These are phyloP conservation scores for Anguilla obscura DNA, from an alignment of 2,797 vertebrate genomes.

Conservation along the genomic window DNA sequence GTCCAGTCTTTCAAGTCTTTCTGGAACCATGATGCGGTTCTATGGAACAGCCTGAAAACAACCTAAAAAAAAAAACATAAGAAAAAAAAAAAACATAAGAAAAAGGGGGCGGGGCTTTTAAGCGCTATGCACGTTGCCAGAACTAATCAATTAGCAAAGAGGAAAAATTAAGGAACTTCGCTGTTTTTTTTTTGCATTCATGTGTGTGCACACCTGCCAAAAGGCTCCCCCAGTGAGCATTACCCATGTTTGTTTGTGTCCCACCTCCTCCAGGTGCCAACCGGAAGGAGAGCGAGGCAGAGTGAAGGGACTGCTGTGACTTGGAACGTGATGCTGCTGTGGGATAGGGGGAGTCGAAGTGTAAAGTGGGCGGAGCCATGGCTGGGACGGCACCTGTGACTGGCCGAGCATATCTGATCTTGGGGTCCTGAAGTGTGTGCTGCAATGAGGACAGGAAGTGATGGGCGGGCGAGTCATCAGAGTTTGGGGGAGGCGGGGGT, in stretches of 20 bases:
- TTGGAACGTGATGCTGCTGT: slow-evolving; percentile 55
- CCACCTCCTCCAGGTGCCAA: slow-evolving; percentile 69
- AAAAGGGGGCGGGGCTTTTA: neutral
- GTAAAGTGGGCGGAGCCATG: slow-evolving; percentile 5
- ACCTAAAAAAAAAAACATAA: neutral
- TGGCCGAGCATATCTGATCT: neutral
- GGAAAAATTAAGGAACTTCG: neutral
- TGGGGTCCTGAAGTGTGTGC: slow-evolving; percentile 4
- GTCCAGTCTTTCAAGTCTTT: neutral
- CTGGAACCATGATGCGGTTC: neutral
- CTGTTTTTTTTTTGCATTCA: neutral
- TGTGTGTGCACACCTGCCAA: neutral
- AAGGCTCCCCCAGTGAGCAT: slow-evolving; percentile 4
- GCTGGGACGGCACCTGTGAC: neutral
- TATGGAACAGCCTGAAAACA: neutral
- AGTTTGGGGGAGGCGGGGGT: neutral
- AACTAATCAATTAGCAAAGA: neutral
- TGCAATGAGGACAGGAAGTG: slow-evolving; percentile 29
- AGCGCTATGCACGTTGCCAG: neutral
- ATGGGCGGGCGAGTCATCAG: neutral
- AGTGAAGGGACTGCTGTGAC: slow-evolving; percentile 69
- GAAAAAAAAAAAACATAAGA: neutral
- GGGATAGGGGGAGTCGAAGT: slow-evolving; percentile 31
- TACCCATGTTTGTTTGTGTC: neutral
- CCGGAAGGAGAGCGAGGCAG: slow-evolving; percentile 72